phyloP scores from a whole-genome alignment of 2,888 invertebrate genomes.

The Tipula lateralis region DNA sequence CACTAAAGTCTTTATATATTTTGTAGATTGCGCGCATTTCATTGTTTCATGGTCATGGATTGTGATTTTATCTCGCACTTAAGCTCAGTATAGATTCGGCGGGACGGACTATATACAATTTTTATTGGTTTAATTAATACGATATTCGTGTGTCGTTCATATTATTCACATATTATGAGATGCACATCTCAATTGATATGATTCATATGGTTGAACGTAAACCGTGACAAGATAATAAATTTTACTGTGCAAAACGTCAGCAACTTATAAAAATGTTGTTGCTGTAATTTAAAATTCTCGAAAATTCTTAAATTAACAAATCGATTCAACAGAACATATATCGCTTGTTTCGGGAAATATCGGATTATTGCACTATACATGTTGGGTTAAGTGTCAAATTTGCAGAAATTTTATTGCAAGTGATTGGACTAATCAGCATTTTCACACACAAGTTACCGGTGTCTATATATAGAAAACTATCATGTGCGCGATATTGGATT shows the following conservation, averaged over 20 bases:
- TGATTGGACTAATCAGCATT: background rate
- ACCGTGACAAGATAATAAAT: too few relatives aligned
- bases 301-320: background rate
- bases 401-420: background rate
- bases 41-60: constrained; percentile 24
- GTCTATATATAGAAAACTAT: background rate
- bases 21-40: background rate
- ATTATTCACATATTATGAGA: background rate
- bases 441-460: background rate
- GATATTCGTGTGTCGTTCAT: background rate
- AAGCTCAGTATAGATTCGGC: too few relatives aligned
- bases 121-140: background rate
- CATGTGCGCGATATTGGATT: background rate
- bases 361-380: background rate
- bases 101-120: too few relatives aligned
- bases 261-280: background rate
- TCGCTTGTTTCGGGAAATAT: background rate
- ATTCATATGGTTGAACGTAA: too few relatives aligned
- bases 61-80: background rate
- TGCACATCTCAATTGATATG: background rate
- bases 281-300: background rate
- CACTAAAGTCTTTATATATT: background rate
- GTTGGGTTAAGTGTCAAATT: background rate
- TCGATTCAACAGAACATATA: background rate
- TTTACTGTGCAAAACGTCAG: too few relatives aligned